These are phyloP conservation scores for Torymus tubicola DNA, from an alignment of 2,888 invertebrate species.

Conservation along the genomic window DNA sequence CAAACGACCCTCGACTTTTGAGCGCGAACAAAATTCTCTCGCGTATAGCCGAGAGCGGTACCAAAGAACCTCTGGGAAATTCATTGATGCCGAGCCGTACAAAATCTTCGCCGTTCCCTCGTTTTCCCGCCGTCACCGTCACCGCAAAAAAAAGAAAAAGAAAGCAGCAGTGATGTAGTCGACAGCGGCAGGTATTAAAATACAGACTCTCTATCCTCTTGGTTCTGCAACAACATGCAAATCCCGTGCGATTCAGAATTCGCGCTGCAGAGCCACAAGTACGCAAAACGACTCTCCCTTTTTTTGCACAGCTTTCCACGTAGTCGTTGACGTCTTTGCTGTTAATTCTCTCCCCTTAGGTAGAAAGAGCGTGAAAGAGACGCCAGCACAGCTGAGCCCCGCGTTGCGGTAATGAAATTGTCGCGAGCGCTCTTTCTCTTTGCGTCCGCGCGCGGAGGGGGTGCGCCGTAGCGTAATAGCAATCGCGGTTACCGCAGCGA, in stretches of 20 bases:
- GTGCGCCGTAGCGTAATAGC: conserved; percentile 1
- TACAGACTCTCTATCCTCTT: not conserved
- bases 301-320: too few species aligned
- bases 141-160: not conserved
- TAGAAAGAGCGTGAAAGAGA: too few species aligned
- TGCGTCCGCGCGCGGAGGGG: not conserved
- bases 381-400: not conserved
- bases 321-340: too few species aligned
- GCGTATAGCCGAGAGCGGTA: not conserved
- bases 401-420: conserved; percentile 41
- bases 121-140: too few species aligned
- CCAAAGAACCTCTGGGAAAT: conserved; percentile 49
- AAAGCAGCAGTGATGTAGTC: not conserved
- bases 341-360: too few species aligned
- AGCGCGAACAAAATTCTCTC: conserved; percentile 14
- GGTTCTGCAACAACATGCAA: too few species aligned
- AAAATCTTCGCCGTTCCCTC: not conserved
- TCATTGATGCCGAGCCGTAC: conserved; percentile 43
- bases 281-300: too few species aligned
- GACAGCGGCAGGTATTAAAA: not conserved
- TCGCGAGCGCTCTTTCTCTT: not conserved
- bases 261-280: too few species aligned
- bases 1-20: conserved; percentile 7
- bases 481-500: conserved; percentile 15
- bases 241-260: too few species aligned